These are phyloP conservation scores for Alentia gelatinosa DNA, from an alignment of 2,888 invertebrate species.

Conservation along the genomic window DNA sequence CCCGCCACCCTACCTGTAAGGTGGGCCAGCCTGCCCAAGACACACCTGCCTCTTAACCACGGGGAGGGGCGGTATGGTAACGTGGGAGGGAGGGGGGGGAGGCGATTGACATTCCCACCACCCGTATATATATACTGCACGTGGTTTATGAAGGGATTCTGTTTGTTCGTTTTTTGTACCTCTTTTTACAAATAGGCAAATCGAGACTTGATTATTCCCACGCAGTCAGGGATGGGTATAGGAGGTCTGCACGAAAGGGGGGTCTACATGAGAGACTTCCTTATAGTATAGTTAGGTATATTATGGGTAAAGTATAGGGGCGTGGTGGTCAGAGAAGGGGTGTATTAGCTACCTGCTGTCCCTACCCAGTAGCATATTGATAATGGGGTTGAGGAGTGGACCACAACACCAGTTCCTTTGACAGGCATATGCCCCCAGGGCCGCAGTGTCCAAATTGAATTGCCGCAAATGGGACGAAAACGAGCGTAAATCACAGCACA, in stretches of 20 bases:
- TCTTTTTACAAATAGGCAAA: too few relatives aligned
- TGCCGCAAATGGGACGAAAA: slow-evolving; percentile 32
- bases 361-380: background rate
- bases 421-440: background rate
- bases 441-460: slow-evolving; percentile 8
- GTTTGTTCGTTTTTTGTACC: too few relatives aligned
- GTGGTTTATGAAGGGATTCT: too few relatives aligned
- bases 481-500: slow-evolving; percentile 22
- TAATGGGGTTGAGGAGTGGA: background rate
- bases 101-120: too few relatives aligned
- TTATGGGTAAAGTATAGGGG: too few relatives aligned
- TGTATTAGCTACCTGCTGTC: background rate
- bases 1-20: background rate
- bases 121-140: too few relatives aligned
- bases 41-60: background rate
- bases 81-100: background rate
- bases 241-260: too few relatives aligned
- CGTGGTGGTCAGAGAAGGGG: background rate
- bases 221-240: too few relatives aligned
- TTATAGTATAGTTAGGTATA: too few relatives aligned
- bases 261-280: too few relatives aligned
- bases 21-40: background rate
- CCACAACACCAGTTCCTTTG: slow-evolving; percentile 8
- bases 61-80: background rate
- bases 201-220: too few relatives aligned